Percentiles rank a stretch among this genome's conserved stretches.
Evolutionary conservation across 1,140 invertebrate genomes (phyloP).

Genomic region (Scaptomyza hsui): DNA sequence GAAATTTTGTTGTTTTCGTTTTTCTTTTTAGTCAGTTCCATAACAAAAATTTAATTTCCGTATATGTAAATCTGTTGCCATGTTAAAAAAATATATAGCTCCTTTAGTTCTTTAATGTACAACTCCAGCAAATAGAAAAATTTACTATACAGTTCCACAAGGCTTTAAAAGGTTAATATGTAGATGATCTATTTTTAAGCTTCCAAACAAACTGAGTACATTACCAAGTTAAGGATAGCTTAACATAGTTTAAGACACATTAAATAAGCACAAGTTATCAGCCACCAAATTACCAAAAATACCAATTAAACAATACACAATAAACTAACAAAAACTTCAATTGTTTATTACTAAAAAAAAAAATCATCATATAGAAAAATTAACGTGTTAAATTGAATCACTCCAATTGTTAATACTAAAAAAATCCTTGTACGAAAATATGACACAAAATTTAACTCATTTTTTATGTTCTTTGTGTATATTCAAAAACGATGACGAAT

Average conservation of each 20-base stretch:
- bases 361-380: conserved; percentile 1
- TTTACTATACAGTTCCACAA: background rate
- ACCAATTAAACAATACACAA: conserved; percentile 1
- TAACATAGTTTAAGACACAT: background rate
- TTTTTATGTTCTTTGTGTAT: conserved; percentile 64
- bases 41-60: background rate
- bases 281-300: background rate
- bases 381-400: conserved; percentile 22
- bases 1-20: too few relatives aligned
- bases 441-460: conserved; percentile 59
- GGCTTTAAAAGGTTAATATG: background rate
- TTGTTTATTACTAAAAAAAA: conserved; percentile 30
- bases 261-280: conserved; percentile 41
- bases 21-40: background rate
- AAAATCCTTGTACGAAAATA: conserved; percentile 21
- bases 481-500: conserved; percentile 38
- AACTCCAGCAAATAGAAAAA: conserved; percentile 3
- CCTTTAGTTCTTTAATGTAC: conserved; percentile 22
- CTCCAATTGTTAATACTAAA: conserved; percentile 22
- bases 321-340: conserved; percentile 18
- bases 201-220: conserved; percentile 26
- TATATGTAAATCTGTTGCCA: background rate
- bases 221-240: conserved; percentile 11
- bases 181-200: background rate
- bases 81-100: background rate